Percentiles rank a stretch among this genome's conserved stretches.
phyloP scores from a whole-genome alignment of 2,888 invertebrate genomes.

The Plutella xylostella region DNA sequence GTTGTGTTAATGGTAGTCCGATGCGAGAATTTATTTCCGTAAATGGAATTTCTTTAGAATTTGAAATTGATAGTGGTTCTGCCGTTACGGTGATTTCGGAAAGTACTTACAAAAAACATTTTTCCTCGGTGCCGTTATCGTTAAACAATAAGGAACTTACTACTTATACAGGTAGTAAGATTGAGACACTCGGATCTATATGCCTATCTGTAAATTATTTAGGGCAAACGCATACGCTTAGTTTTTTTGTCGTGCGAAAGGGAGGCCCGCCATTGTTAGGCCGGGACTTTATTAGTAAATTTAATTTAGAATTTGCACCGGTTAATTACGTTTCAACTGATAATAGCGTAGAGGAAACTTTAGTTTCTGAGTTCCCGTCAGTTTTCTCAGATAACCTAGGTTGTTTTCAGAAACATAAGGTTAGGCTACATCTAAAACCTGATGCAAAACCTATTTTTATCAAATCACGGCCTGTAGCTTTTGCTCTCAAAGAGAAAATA shows the following conservation, averaged over 20 bases:
- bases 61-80: conserved; percentile 8
- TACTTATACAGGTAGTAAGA: neutral
- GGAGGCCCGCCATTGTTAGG: conserved; percentile 6
- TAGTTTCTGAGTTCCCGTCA: neutral
- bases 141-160: neutral
- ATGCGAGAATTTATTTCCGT: no score
- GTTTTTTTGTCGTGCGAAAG: conserved; percentile 1
- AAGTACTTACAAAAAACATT: neutral
- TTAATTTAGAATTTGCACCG: neutral
- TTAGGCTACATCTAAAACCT: neutral
- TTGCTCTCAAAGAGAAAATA: neutral
- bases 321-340: neutral
- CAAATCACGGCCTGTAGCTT: no score
- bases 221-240: neutral
- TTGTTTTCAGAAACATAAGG: neutral
- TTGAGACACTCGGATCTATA: neutral
- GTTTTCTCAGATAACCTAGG: neutral
- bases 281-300: conserved; percentile 10
- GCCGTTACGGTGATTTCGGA: conserved; percentile 2
- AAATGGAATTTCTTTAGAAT: conserved; percentile 5
- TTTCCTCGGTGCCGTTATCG: neutral
- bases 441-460: neutral
- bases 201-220: neutral
- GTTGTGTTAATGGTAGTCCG: conserved; percentile 13
- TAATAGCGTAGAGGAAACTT: neutral